Evolutionary conservation across 2,797 vertebrate species (phyloP).

Genomic region (Natrix natrix): DNA sequence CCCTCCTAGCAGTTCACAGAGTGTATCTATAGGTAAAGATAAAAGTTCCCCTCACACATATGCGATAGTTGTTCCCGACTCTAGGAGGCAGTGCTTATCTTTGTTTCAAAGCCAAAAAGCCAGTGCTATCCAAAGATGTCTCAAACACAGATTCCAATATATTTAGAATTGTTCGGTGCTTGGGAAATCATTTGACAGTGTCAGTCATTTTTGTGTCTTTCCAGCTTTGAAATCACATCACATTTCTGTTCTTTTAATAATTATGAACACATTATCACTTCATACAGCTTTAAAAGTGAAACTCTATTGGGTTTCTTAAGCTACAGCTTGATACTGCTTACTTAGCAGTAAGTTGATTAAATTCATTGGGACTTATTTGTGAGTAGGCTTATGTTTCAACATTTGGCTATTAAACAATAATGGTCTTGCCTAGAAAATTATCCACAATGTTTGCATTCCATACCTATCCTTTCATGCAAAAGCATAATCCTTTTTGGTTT

Average conservation of each 20-base stretch:
- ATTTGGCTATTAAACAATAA: background rate
- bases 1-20: no score
- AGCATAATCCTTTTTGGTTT: background rate
- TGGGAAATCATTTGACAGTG: background rate
- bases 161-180: background rate
- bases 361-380: background rate
- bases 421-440: background rate
- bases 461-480: background rate
- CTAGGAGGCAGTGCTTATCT: no score
- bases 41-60: no score
- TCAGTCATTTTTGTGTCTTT: background rate
- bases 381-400: background rate
- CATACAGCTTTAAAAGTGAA: background rate
- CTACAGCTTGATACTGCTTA: background rate
- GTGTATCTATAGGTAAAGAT: no score
- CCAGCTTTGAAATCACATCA: background rate
- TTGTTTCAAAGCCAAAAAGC: no score
- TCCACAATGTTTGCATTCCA: background rate
- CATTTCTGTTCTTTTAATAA: background rate
- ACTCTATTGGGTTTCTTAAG: conserved; percentile 11
- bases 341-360: background rate
- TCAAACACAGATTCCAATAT: background rate
- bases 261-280: background rate
- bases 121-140: no score
- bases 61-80: no score